Conservation (phyloP, 2,888 invertebrate species). For the Siphlonurus alternatus region DNA sequence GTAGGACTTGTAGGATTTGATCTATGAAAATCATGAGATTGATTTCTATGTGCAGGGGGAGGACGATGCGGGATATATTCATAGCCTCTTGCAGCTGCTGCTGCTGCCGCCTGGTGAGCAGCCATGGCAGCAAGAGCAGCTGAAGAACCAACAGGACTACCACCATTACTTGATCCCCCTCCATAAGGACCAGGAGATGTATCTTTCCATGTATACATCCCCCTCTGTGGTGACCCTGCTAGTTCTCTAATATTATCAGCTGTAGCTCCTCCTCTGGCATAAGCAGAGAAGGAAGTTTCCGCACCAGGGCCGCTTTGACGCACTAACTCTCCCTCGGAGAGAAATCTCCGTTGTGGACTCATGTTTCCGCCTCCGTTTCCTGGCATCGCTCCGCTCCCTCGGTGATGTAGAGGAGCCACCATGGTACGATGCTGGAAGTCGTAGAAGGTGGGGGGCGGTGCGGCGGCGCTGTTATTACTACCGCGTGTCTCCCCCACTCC, state of each 20-base stretch:
- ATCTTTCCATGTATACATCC: slow-evolving; percentile 65
- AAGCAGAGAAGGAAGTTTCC: slow-evolving; percentile 26
- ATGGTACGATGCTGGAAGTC: slow-evolving; percentile 26
- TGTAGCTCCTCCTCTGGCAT: slow-evolving; percentile 48
- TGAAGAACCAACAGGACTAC: neutral
- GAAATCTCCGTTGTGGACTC: slow-evolving; percentile 58
- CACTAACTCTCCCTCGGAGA: slow-evolving; percentile 67
- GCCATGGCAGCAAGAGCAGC: neutral
- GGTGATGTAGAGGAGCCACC: slow-evolving; percentile 13
- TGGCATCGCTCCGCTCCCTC: slow-evolving; percentile 1
- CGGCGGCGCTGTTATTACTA: slow-evolving; percentile 18
- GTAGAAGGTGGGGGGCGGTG: slow-evolving; percentile 24
- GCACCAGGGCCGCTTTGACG: slow-evolving; percentile 34
- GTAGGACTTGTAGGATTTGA: slow-evolving; percentile 63
- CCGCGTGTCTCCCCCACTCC: slow-evolving; percentile 34
- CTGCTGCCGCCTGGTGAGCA: slow-evolving; percentile 8
- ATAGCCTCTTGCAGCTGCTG: slow-evolving; percentile 24
- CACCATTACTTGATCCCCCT: neutral
- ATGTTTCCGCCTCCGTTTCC: slow-evolving; percentile 23
- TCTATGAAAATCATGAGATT: slow-evolving; percentile 35
- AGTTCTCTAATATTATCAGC: slow-evolving; percentile 77
- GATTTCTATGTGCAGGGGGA: neutral
- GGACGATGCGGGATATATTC: slow-evolving; percentile 3
- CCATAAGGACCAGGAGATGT: slow-evolving; percentile 46
- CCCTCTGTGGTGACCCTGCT: slow-evolving; percentile 72